These are phyloP conservation scores for Tyrophagus putrescentiae DNA, from an alignment of 1,140 invertebrate species.

Conservation along the genomic window DNA sequence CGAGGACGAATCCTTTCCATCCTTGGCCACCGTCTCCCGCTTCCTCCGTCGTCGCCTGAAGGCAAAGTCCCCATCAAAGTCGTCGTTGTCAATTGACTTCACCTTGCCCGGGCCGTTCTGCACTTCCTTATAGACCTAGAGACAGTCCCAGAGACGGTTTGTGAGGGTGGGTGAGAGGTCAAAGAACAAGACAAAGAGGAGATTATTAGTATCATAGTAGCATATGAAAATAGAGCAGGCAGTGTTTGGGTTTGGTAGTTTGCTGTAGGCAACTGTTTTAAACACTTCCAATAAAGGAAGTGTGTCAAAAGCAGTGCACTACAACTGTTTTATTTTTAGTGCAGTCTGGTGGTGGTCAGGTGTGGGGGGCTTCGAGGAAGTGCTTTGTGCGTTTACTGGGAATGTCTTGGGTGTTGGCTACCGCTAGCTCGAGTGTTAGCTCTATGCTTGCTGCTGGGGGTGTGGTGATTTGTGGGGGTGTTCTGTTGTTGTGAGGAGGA, in stretches of 20 bases:
- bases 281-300: no score
- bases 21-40: background rate
- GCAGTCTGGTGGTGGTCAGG: no score
- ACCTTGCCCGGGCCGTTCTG: background rate
- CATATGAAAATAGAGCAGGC: background rate
- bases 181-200: background rate
- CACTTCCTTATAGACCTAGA: slow-evolving; percentile 9
- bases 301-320: background rate
- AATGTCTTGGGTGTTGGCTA: no score
- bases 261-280: no score
- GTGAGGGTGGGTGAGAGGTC: background rate
- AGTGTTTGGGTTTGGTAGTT: background rate
- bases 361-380: no score
- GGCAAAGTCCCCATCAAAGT: slow-evolving; percentile 6
- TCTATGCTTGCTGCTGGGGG: no score
- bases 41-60: slow-evolving; percentile 4
- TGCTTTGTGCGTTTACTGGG: no score
- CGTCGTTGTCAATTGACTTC: background rate
- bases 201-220: background rate
- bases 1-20: no score
- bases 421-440: no score
- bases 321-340: no score
- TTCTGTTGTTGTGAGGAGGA: no score
- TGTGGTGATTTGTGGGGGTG: background rate
- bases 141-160: background rate